Percentiles rank a stretch among this genome's conserved stretches.
Evolutionary conservation across 1,140 invertebrate genomes (phyloP).

Genomic region (Drosophila tsacasi): DNA sequence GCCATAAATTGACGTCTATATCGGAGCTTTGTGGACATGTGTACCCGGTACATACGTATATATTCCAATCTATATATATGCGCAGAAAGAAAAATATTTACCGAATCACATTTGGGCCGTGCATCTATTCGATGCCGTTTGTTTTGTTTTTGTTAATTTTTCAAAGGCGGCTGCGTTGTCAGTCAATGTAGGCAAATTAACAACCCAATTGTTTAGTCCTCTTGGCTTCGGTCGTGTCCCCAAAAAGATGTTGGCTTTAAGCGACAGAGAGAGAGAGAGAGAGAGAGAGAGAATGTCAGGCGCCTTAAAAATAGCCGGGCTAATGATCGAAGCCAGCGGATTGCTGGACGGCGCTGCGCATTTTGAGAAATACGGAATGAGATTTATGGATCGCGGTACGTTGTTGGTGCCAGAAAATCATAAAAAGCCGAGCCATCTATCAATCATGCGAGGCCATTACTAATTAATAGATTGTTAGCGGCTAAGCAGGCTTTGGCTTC

Average conservation of each 20-base stretch:
- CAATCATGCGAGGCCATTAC: constrained; percentile 42
- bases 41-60: constrained; percentile 5
- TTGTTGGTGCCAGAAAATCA: constrained; percentile 32
- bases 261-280: constrained; percentile 10
- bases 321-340: constrained; percentile 54
- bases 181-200: constrained; percentile 70
- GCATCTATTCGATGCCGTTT: constrained; percentile 33
- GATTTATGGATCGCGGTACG: constrained; percentile 61
- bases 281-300: constrained; percentile 30
- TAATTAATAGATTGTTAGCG: constrained; percentile 56
- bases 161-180: constrained; percentile 59
- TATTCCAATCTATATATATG: constrained; percentile 20
- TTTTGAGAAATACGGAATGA: constrained; percentile 44
- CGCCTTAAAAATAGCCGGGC: constrained; percentile 65
- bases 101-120: constrained; percentile 18
- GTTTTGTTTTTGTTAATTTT: constrained; percentile 21
- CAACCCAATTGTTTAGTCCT: constrained; percentile 34
- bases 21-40: constrained; percentile 38
- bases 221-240: constrained; percentile 34
- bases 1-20: constrained; percentile 53
- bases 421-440: constrained; percentile 58
- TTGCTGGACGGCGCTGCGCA: constrained; percentile 52
- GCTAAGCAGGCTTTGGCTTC: background rate
- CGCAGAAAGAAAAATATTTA: constrained; percentile 31
- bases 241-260: constrained; percentile 43